These are phyloP conservation scores for Phalloptychus januarius DNA, from an alignment of 2,797 vertebrate species.

Conservation along the genomic window DNA sequence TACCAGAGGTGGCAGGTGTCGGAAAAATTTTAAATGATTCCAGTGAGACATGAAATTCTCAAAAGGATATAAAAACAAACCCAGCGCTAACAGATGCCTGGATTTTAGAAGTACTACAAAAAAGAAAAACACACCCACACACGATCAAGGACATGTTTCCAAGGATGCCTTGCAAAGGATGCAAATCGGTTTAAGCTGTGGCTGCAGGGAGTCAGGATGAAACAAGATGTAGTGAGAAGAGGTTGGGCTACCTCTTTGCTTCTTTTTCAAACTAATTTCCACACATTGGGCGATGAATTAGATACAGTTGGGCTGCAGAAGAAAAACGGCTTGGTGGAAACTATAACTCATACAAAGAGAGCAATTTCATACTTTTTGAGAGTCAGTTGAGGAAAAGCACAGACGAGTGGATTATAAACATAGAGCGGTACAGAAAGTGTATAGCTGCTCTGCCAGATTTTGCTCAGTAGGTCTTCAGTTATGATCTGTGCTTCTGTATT, in stretches of 20 bases:
- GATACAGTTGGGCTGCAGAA: not conserved
- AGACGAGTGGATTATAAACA: not conserved
- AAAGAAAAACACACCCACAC: not conserved
- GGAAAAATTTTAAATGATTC: not conserved
- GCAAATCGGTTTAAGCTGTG: conserved; percentile 8
- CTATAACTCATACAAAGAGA: not conserved
- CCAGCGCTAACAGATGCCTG: not conserved
- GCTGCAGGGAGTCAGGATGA: conserved; percentile 6
- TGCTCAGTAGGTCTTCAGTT: not conserved
- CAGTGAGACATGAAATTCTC: not conserved
- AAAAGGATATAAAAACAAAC: not conserved
- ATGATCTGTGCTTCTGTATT: not conserved
- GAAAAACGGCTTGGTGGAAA: not conserved
- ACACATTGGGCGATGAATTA: not conserved
- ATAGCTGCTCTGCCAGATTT: not conserved
- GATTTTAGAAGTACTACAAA: not conserved
- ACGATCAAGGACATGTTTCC: conserved; percentile 14
- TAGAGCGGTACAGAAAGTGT: not conserved
- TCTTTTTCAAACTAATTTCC: not conserved
- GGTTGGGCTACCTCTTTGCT: not conserved
- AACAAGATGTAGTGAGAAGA: not conserved
- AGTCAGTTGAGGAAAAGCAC: not conserved
- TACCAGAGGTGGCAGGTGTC: not conserved
- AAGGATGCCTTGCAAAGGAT: conserved; percentile 10
- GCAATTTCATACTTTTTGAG: not conserved